These are phyloP conservation scores for Mongoloraphidia duomilia DNA, from an alignment of 2,888 invertebrate species.

Conservation along the genomic window DNA sequence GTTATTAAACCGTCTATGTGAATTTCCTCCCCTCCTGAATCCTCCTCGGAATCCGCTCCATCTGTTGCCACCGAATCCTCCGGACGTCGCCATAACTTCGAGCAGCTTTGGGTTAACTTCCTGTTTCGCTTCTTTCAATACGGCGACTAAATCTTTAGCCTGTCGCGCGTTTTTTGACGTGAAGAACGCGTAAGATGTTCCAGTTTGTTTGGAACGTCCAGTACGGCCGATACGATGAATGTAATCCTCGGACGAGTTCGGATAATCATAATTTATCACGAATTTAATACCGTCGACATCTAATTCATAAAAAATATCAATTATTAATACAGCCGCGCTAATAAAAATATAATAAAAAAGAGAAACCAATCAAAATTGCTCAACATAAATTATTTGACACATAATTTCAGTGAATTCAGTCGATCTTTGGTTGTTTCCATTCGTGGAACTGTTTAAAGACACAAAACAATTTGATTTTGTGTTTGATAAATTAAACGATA, in stretches of 20 bases:
- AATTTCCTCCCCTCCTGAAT: slow-evolving; percentile 22
- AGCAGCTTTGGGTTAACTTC: slow-evolving; percentile 74
- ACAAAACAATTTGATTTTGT: too few relatives aligned
- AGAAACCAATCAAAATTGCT: too few relatives aligned
- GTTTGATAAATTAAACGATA: too few relatives aligned
- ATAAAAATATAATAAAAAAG: not conserved
- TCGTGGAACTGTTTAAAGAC: too few relatives aligned
- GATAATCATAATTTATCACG: slow-evolving; percentile 94
- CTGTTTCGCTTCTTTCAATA: slow-evolving; percentile 82
- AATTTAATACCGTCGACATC: slow-evolving; percentile 94
- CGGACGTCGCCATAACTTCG: slow-evolving; percentile 54
- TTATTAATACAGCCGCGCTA: not conserved
- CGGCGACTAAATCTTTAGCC: slow-evolving; percentile 77
- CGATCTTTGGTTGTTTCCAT: too few relatives aligned
- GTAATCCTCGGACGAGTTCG: slow-evolving; percentile 89
- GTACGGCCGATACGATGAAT: slow-evolving; percentile 92
- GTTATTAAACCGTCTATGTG: slow-evolving; percentile 18
- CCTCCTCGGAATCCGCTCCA: slow-evolving; percentile 35
- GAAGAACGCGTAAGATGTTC: slow-evolving; percentile 91
- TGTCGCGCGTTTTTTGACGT: slow-evolving; percentile 77
- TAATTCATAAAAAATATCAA: slow-evolving; percentile 27
- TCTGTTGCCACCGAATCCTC: slow-evolving; percentile 44
- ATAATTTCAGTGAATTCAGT: too few relatives aligned
- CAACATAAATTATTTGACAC: too few relatives aligned
- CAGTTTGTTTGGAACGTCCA: slow-evolving; percentile 72